These are phyloP conservation scores for Gallirallus australis DNA, from an alignment of 2,797 vertebrate genomes.

Conservation along the genomic window DNA sequence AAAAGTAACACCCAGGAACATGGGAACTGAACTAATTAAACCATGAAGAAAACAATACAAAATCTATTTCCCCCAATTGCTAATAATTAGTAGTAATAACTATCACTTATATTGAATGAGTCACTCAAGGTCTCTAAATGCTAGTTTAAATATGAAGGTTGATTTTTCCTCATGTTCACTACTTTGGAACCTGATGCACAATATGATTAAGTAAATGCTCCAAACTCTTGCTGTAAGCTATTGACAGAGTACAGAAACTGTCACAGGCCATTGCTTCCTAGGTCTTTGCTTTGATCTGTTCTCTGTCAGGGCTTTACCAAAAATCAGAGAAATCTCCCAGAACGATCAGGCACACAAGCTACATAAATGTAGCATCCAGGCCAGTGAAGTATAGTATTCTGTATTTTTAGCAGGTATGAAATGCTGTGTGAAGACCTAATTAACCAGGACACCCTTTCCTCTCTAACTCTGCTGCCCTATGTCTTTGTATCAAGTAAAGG, in stretches of 20 bases:
- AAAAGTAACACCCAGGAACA: background rate
- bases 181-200: background rate
- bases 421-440: background rate
- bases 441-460: background rate
- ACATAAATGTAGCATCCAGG: background rate
- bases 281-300: background rate
- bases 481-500: background rate
- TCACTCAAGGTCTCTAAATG: background rate
- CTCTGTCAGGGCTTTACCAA: background rate
- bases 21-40: background rate
- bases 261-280: background rate
- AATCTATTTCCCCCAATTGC: background rate
- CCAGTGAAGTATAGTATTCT: background rate
- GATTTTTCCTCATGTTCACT: background rate
- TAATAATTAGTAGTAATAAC: constrained; percentile 36
- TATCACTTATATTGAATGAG: constrained; percentile 4
- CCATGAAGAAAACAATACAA: background rate
- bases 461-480: background rate
- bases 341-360: background rate
- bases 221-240: background rate
- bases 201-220: background rate
- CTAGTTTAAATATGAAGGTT: background rate
- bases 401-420: background rate
- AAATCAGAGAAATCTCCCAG: background rate
- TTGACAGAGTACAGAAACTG: background rate